Percentiles rank a stretch among this genome's conserved stretches.
These are phyloP conservation scores for Chymomyza fuscimana DNA, from an alignment of 2,888 invertebrate genomes.

Conservation along the genomic window DNA sequence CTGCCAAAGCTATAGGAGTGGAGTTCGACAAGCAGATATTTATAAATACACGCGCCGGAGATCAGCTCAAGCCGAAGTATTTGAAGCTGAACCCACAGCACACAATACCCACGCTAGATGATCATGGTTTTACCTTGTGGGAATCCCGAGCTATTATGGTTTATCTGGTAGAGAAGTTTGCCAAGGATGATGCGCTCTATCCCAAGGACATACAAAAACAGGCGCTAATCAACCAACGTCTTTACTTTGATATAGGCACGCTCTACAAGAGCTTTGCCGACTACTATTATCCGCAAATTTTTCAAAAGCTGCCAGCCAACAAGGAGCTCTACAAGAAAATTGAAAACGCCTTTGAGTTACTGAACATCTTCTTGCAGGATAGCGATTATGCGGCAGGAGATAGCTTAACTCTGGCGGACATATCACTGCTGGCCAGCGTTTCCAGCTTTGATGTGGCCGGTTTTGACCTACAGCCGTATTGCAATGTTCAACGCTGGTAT, in stretches of 20 bases:
- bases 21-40: constrained; percentile 83
- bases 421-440: constrained; percentile 84
- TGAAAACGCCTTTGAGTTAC: constrained; percentile 84
- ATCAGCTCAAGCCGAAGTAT: constrained; percentile 86
- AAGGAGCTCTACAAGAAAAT: constrained; percentile 85
- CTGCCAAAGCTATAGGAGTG: constrained; percentile 84
- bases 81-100: constrained; percentile 91
- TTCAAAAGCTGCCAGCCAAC: constrained; percentile 84
- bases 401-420: constrained; percentile 88
- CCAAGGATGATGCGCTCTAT: constrained; percentile 86
- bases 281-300: constrained; percentile 85
- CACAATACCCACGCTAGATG: constrained; percentile 90
- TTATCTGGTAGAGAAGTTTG: constrained; percentile 90
- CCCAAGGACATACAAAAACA: constrained; percentile 89
- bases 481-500: constrained; percentile 85
- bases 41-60: constrained; percentile 82
- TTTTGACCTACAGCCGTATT: constrained; percentile 85
- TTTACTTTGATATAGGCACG: constrained; percentile 90
- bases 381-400: constrained; percentile 88
- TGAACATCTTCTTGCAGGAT: constrained; percentile 86
- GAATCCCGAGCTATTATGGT: constrained; percentile 92
- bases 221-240: constrained; percentile 88
- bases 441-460: constrained; percentile 85
- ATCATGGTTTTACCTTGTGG: constrained; percentile 89
- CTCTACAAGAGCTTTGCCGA: constrained; percentile 86